Evolutionary conservation across 1,140 invertebrate species (phyloP).

Genomic region (Camponotus vicinus): DNA sequence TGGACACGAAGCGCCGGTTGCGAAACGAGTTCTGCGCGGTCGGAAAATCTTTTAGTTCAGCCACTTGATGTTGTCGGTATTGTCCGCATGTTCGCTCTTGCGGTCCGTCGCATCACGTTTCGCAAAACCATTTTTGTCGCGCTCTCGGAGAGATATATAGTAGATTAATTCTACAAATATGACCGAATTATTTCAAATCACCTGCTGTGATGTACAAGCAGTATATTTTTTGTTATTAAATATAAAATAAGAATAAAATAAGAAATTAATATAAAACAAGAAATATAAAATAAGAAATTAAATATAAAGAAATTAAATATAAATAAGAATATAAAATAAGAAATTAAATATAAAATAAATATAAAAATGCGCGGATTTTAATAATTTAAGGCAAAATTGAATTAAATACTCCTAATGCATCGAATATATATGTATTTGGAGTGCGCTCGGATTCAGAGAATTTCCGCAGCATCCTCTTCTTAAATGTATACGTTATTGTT

Average conservation of each 20-base stretch:
- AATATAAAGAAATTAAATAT: too few relatives aligned
- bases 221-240: neutral
- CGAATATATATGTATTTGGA: neutral
- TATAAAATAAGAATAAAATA: too few relatives aligned
- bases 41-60: conserved; percentile 13
- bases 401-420: neutral
- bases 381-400: neutral
- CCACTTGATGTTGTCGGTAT: neutral
- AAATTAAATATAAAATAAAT: too few relatives aligned
- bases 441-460: neutral
- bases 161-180: neutral
- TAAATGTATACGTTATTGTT: neutral
- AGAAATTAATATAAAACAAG: too few relatives aligned
- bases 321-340: too few relatives aligned
- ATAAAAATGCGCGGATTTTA: neutral
- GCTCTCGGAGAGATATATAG: neutral
- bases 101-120: neutral
- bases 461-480: neutral
- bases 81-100: neutral
- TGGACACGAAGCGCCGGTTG: neutral
- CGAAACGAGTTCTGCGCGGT: conserved; percentile 27
- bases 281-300: too few relatives aligned
- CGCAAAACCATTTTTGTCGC: neutral
- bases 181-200: neutral
- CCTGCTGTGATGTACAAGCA: neutral